phyloP scores from a whole-genome alignment of 2,797 vertebrate genomes.

The Champsocephalus esox region DNA sequence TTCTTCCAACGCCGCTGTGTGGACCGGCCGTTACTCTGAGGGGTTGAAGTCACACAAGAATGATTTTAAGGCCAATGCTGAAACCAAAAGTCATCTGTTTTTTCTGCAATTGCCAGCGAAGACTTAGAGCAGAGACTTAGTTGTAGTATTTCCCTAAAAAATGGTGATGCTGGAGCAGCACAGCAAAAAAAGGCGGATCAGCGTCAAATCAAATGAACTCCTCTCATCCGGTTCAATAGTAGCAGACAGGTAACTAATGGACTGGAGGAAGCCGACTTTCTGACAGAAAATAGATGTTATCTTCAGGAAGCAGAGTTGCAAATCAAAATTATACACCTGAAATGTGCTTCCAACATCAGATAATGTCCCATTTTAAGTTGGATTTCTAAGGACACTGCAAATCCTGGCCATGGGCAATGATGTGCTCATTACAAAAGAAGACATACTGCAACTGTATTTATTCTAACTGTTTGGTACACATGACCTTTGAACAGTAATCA shows the following conservation, averaged over 20 bases:
- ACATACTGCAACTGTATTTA: not conserved
- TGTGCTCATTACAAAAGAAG: not conserved
- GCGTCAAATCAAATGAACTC: conserved; percentile 34
- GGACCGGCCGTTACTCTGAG: too few relatives aligned
- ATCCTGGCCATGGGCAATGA: conserved; percentile 12
- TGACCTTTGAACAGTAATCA: conserved; percentile 1
- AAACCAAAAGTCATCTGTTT: not conserved
- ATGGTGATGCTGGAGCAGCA: not conserved
- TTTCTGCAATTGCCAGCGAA: not conserved
- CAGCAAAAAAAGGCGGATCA: conserved; percentile 12
- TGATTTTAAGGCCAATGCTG: too few relatives aligned
- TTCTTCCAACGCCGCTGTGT: too few relatives aligned
- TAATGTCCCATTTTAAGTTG: conserved; percentile 14
- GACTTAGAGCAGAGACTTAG: not conserved
- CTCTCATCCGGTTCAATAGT: conserved; percentile 27
- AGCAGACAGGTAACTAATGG: conserved; percentile 36
- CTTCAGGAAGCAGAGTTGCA: conserved; percentile 1
- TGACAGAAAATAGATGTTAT: conserved; percentile 24
- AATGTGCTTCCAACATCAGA: conserved; percentile 18
- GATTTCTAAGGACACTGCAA: conserved; percentile 16
- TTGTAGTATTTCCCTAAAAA: not conserved
- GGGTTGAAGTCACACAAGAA: too few relatives aligned
- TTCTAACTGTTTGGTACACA: not conserved
- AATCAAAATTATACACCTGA: conserved; percentile 23
- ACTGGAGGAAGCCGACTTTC: conserved; percentile 18